These are phyloP conservation scores for Brachionus rubens DNA, from an alignment of 1,140 invertebrate genomes.

Conservation along the genomic window DNA sequence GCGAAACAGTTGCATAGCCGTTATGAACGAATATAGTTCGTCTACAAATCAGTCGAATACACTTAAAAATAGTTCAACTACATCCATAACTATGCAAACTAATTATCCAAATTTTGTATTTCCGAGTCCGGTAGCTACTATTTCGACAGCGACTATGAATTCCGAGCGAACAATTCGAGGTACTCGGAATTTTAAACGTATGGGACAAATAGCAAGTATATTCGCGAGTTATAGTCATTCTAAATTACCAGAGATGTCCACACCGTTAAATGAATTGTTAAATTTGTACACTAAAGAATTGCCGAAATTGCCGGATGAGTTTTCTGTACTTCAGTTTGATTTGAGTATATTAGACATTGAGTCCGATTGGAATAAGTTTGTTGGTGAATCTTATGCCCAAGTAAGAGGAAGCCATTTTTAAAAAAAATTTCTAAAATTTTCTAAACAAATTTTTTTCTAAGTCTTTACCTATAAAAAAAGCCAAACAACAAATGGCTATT, in stretches of 20 bases:
- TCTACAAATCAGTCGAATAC: background rate
- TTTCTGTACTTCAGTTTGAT: background rate
- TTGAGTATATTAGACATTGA: constrained; percentile 7
- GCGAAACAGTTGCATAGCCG: constrained; percentile 44
- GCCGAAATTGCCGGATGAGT: constrained; percentile 14
- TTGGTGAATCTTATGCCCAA: constrained; percentile 30
- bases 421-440: background rate
- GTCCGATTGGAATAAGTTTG: constrained; percentile 40
- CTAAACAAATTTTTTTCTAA: background rate
- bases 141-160: background rate
- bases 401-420: background rate
- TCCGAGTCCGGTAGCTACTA: background rate
- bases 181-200: background rate
- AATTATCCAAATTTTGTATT: constrained; percentile 3
- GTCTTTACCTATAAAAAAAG: constrained; percentile 26
- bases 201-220: constrained; percentile 31
- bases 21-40: constrained; percentile 25
- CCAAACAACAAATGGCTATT: constrained; percentile 43
- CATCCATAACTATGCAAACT: background rate
- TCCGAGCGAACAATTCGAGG: background rate
- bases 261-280: background rate
- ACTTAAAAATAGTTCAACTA: constrained; percentile 7
- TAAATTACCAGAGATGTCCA: background rate
- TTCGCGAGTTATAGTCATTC: constrained; percentile 25
- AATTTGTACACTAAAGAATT: background rate